Conservation (phyloP, 2,797 vertebrate genomes). For the Tiaroga cobitis region DNA sequence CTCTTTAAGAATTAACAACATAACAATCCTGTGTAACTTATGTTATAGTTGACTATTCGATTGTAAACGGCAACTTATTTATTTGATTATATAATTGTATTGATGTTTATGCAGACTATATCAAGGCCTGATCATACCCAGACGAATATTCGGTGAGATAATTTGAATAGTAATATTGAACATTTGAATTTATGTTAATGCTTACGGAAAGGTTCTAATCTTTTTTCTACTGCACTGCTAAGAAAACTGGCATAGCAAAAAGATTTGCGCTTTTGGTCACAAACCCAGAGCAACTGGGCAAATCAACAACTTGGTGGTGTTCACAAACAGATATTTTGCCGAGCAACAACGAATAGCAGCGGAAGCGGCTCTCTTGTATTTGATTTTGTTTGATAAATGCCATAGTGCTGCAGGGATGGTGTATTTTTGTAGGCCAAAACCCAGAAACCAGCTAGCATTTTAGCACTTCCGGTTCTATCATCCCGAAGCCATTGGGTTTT, state of each 20-base stretch:
- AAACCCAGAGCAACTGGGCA: neutral
- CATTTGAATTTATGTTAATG: too few species aligned
- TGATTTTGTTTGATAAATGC: neutral
- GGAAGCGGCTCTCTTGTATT: neutral
- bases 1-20: neutral
- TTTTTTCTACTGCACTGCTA: neutral
- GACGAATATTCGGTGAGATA: neutral
- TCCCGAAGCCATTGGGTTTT: neutral
- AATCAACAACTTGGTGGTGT: neutral
- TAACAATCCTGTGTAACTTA: neutral
- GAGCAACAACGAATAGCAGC: neutral
- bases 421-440: neutral
- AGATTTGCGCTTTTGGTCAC: neutral
- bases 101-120: neutral
- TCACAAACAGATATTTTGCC: neutral
- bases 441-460: neutral
- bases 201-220: neutral
- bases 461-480: neutral
- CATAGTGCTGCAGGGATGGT: neutral
- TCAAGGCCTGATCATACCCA: neutral
- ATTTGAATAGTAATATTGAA: too few species aligned
- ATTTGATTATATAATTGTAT: neutral
- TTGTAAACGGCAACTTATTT: neutral
- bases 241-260: neutral
- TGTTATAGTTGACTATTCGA: neutral